Conservation (phyloP, 1,140 invertebrate species). For the Colletes latitarsis region DNA sequence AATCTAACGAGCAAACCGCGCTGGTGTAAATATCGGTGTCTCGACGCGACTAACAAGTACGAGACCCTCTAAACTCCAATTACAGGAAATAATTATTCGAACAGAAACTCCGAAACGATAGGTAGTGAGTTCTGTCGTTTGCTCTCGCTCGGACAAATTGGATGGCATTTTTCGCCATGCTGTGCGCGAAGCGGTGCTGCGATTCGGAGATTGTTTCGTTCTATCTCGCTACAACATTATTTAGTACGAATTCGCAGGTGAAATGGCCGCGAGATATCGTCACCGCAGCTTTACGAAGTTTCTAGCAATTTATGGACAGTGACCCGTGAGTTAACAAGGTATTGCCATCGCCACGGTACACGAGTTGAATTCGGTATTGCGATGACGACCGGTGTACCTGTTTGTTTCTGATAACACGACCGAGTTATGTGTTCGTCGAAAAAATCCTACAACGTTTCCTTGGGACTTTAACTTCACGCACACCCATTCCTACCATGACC, state of each 20-base stretch:
- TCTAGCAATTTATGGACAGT: conserved; percentile 14
- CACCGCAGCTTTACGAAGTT: conserved; percentile 4
- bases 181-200: too few species aligned
- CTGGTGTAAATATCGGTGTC: not conserved
- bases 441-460: not conserved
- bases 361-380: not conserved
- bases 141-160: conserved; percentile 39
- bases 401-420: conserved; percentile 4
- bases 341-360: not conserved
- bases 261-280: not conserved
- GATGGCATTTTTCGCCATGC: conserved; percentile 20
- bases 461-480: not conserved
- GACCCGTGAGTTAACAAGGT: conserved; percentile 12
- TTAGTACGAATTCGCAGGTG: not conserved
- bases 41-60: not conserved
- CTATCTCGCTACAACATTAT: not conserved
- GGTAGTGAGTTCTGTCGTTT: not conserved
- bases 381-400: not conserved
- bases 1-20: not conserved
- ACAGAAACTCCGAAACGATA: conserved; percentile 16
- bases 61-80: conserved; percentile 17
- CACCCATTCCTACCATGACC: too few species aligned
- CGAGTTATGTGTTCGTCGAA: not conserved
- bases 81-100: conserved; percentile 30
- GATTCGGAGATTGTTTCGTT: not conserved